Conservation (phyloP, 2,797 vertebrate species). For the Ambastaia sidthimunki region DNA sequence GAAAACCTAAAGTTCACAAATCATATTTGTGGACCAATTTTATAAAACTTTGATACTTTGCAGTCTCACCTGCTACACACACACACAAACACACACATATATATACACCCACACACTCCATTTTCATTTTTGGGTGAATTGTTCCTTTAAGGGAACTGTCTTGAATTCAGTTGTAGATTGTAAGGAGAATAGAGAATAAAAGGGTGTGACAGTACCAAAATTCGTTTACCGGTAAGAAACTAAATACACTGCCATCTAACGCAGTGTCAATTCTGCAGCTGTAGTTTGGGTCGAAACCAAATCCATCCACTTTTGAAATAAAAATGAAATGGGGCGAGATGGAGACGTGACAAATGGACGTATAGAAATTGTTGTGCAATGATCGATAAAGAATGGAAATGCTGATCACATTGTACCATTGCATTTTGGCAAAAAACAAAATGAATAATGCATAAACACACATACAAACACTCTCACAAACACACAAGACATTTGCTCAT, state of each 20-base stretch:
- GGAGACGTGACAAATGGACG: neutral
- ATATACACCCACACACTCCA: no score
- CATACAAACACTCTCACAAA: neutral
- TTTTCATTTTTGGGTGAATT: no score
- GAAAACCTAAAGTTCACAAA: neutral
- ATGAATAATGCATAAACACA: conserved; percentile 50
- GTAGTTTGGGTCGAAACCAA: neutral
- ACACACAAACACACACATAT: no score
- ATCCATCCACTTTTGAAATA: neutral
- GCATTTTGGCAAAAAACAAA: conserved; percentile 20
- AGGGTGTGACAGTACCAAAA: neutral
- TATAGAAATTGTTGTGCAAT: neutral
- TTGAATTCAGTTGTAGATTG: no score
- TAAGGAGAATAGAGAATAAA: no score
- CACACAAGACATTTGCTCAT: conserved; percentile 48
- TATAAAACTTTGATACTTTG: no score
- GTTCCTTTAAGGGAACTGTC: no score
- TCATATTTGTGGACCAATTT: no score
- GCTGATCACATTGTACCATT: conserved; percentile 46
- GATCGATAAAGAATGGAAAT: conserved; percentile 36
- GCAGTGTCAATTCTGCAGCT: neutral
- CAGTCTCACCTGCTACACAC: no score
- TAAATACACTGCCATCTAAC: neutral
- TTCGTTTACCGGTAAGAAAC: neutral
- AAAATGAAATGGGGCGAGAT: conserved; percentile 8